These are phyloP conservation scores for Taeniopygia guttata DNA, from an alignment of 2,797 vertebrate genomes.

Conservation along the genomic window DNA sequence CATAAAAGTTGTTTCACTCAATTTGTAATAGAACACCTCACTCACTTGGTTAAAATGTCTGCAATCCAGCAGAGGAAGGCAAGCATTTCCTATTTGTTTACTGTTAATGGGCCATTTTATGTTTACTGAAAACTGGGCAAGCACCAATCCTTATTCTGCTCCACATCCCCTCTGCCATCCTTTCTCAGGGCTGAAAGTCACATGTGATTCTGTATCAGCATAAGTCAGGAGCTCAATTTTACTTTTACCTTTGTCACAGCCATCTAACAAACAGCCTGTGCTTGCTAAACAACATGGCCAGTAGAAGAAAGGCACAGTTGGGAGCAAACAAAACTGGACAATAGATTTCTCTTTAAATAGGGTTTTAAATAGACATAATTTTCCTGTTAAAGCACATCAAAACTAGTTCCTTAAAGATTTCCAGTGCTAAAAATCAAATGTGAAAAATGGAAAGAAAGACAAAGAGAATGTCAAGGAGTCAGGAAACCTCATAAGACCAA, in stretches of 20 bases:
- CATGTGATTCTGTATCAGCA: background rate
- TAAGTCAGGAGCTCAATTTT: slow-evolving; percentile 20
- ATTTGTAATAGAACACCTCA: background rate
- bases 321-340: slow-evolving; percentile 10
- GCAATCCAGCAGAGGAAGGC: background rate
- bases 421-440: background rate
- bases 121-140: background rate
- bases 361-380: slow-evolving; percentile 24
- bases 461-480: slow-evolving; percentile 17
- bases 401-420: background rate
- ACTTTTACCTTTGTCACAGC: background rate
- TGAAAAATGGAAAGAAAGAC: background rate
- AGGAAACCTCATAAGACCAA: background rate
- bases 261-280: background rate
- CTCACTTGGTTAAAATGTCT: background rate
- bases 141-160: background rate
- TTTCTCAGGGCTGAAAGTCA: background rate
- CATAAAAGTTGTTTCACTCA: background rate
- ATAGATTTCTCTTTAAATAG: background rate
- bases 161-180: background rate
- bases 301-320: background rate
- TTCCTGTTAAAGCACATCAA: background rate
- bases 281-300: background rate
- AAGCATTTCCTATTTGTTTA: background rate
- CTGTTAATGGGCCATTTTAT: background rate